Percentiles rank a stretch among this genome's conserved stretches.
These are phyloP conservation scores for Cheilosia urbana DNA, from an alignment of 2,888 invertebrate genomes.

Conservation along the genomic window DNA sequence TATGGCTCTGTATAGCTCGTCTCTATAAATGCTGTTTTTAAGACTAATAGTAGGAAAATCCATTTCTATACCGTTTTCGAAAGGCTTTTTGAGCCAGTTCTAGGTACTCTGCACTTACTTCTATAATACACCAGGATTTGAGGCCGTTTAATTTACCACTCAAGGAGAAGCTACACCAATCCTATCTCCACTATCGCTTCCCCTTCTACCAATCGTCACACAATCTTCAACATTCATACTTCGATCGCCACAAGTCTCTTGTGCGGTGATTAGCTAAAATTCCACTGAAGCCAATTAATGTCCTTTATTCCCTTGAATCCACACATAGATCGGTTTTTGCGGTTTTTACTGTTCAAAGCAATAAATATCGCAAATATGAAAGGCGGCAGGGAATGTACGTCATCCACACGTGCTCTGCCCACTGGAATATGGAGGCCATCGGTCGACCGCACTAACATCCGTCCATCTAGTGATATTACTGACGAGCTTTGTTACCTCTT, in stretches of 20 bases:
- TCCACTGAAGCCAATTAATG: constrained; percentile 69
- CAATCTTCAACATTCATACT: background rate
- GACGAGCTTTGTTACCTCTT: constrained; percentile 22
- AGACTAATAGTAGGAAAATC: no score
- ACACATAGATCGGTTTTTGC: constrained; percentile 53
- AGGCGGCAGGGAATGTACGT: constrained; percentile 35
- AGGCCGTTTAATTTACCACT: no score
- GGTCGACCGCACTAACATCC: constrained; percentile 54
- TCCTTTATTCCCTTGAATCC: constrained; percentile 61
- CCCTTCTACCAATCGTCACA: background rate
- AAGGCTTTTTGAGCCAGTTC: no score
- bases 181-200: background rate
- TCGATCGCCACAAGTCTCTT: background rate
- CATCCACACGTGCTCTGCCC: constrained; percentile 48
- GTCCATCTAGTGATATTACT: background rate
- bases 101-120: no score
- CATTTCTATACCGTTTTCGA: no score
- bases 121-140: no score
- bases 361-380: constrained; percentile 55
- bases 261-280: constrained; percentile 45
- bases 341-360: constrained; percentile 61
- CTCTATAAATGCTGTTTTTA: no score
- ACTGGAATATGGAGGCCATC: constrained; percentile 59
- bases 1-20: no score
- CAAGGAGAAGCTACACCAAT: no score